These are phyloP conservation scores for Ceramica pisi DNA, from an alignment of 2,888 invertebrate genomes.

Conservation along the genomic window DNA sequence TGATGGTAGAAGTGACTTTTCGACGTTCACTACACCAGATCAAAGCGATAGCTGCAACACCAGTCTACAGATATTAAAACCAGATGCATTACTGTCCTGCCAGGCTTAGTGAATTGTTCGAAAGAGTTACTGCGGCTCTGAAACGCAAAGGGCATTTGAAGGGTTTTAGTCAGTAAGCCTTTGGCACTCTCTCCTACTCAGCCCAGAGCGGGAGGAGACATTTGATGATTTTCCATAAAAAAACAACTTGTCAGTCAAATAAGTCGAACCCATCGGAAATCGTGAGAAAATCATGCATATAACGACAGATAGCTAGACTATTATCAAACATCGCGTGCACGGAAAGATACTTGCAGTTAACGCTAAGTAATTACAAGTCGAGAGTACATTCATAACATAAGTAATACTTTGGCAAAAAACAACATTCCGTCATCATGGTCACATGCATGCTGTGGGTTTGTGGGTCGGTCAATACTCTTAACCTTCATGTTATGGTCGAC, in stretches of 20 bases:
- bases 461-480: constrained; percentile 47
- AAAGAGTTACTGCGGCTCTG: too few relatives aligned
- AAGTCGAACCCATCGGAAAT: constrained; percentile 13
- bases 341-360: constrained; percentile 32
- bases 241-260: background rate
- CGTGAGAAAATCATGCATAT: constrained; percentile 22
- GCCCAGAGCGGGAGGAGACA: too few relatives aligned
- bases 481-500: constrained; percentile 20
- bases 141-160: too few relatives aligned
- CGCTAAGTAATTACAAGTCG: constrained; percentile 22
- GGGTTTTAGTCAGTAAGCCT: too few relatives aligned
- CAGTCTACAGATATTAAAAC: too few relatives aligned
- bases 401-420: constrained; percentile 27
- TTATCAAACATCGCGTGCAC: constrained; percentile 49
- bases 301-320: constrained; percentile 13
- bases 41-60: too few relatives aligned
- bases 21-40: too few relatives aligned
- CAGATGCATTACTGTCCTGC: too few relatives aligned
- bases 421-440: constrained; percentile 30
- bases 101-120: too few relatives aligned
- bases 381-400: constrained; percentile 2
- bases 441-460: constrained; percentile 24
- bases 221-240: too few relatives aligned
- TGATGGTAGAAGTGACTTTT: too few relatives aligned
- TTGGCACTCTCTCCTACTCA: too few relatives aligned